These are phyloP conservation scores for Stichopus chloronotus DNA, from an alignment of 35 echinoderm and acorn worm species.

Conservation along the genomic window DNA sequence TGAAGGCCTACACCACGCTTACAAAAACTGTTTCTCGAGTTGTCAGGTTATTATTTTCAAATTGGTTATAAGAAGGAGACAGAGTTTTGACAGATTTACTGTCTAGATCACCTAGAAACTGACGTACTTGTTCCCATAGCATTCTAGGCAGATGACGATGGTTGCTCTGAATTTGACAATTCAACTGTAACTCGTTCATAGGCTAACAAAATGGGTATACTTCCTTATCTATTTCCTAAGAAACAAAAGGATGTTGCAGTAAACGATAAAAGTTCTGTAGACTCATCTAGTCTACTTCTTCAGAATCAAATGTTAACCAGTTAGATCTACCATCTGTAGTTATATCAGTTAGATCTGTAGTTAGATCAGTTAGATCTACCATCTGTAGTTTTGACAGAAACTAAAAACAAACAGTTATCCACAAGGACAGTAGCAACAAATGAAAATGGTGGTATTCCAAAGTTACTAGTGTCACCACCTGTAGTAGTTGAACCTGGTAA, in stretches of 20 bases:
- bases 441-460: background rate
- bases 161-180: background rate
- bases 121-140: slow-evolving; percentile 41
- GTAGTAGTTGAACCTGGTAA: too few relatives aligned
- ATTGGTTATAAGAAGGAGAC: slow-evolving; percentile 63
- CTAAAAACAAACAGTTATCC: background rate
- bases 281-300: background rate
- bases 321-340: background rate
- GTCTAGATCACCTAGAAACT: slow-evolving; percentile 28
- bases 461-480: background rate
- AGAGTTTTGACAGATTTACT: slow-evolving; percentile 47
- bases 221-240: slow-evolving; percentile 21
- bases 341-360: too few relatives aligned
- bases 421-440: background rate
- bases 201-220: slow-evolving; percentile 45
- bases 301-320: background rate
- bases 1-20: background rate
- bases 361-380: background rate
- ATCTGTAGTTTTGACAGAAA: background rate
- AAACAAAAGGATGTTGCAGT: slow-evolving; percentile 14
- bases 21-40: slow-evolving; percentile 21
- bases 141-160: background rate
- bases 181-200: slow-evolving; percentile 32
- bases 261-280: background rate
- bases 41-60: slow-evolving; percentile 53